A percentile compares a stretch with the other conserved stretches of the same genome.
These are phyloP conservation scores for Gallinago paraguaiae DNA, from an alignment of 2,113 vertebrate genomes.

Conservation along the genomic window DNA sequence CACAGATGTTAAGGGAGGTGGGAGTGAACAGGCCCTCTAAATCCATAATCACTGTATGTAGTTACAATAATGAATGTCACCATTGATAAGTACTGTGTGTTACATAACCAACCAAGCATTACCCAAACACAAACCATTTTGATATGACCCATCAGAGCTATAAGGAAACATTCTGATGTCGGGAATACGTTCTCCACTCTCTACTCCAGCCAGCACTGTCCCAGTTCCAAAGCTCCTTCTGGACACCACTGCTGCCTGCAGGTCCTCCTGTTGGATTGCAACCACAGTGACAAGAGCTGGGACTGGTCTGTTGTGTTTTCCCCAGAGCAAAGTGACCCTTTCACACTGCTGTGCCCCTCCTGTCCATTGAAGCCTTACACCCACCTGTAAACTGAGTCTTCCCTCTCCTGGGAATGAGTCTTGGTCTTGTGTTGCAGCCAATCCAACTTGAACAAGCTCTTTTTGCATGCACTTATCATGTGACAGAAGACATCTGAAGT, in stretches of 20 bases:
- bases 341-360: neutral
- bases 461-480: neutral
- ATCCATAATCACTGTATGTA: neutral
- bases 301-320: neutral
- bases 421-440: neutral
- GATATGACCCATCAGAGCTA: neutral
- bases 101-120: neutral
- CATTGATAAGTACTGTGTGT: neutral
- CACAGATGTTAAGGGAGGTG: slow-evolving; percentile 3
- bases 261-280: neutral
- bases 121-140: slow-evolving; percentile 15
- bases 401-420: neutral
- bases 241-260: neutral
- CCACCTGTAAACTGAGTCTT: neutral
- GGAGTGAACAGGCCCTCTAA: neutral
- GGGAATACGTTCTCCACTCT: neutral
- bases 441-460: neutral
- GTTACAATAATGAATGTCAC: neutral
- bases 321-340: neutral
- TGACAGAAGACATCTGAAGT: neutral
- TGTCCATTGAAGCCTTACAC: neutral
- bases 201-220: neutral
- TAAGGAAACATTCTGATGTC: neutral
- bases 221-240: neutral
- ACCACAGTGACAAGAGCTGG: neutral